A percentile compares a stretch with the other conserved stretches of the same genome.
These are phyloP conservation scores for Coregonus clupeaformis DNA, from an alignment of 2,113 vertebrate genomes.

Conservation along the genomic window DNA sequence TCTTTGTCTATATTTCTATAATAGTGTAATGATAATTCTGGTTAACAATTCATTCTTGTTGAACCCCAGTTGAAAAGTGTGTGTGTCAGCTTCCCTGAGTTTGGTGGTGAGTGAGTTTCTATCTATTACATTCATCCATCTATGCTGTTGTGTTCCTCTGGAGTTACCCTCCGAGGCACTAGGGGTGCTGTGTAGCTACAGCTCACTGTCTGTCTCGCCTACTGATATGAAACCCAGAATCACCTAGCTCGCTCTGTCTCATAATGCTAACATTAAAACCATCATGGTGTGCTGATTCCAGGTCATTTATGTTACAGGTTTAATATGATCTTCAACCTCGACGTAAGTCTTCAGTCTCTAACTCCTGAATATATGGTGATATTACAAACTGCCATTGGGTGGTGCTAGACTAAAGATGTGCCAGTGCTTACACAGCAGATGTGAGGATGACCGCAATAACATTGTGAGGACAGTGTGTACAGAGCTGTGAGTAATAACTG, in stretches of 20 bases:
- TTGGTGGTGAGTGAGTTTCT: conserved; percentile 15
- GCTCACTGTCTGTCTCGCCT: not conserved
- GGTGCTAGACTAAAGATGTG: conserved; percentile 29
- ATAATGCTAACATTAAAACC: not conserved
- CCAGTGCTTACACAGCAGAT: not conserved
- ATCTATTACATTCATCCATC: not conserved
- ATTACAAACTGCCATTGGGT: conserved; percentile 30
- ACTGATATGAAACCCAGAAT: conserved; percentile 7
- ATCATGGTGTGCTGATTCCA: not conserved
- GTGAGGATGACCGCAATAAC: conserved; percentile 2
- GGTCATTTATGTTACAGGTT: not conserved
- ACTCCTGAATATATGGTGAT: conserved; percentile 20
- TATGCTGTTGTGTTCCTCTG: conserved; percentile 10
- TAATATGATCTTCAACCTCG: not conserved
- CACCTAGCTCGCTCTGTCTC: not conserved
- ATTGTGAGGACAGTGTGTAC: conserved; percentile 1
- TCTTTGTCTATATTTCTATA: not conserved
- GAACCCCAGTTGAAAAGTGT: conserved; percentile 4
- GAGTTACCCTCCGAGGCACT: conserved; percentile 12
- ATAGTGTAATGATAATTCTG: not conserved
- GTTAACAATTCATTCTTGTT: not conserved
- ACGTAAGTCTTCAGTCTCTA: not conserved
- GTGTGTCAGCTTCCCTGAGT: conserved; percentile 46
- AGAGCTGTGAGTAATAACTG: not conserved
- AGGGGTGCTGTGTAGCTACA: not conserved